Base-by-base conservation (phyloP, 2,797 vertebrate genomes). In the Aulostomus chinensis region DNA sequence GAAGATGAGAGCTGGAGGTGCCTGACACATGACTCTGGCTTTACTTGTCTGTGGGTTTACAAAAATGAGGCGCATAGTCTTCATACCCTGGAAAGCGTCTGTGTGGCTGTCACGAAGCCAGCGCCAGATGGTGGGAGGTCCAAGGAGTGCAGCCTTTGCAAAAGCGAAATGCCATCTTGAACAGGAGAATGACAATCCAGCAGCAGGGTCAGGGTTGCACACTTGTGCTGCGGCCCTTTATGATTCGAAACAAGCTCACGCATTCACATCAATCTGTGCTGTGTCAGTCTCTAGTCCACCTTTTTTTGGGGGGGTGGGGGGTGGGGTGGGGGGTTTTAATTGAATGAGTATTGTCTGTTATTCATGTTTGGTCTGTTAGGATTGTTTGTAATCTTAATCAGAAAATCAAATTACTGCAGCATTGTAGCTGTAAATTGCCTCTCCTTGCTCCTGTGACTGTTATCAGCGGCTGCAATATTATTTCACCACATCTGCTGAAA, bases 381-480 rank as follows among this genome's bases (percentile, higher is more conserved):
- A 85, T 81, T 86, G 82, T 86, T 81, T 56, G 72, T 75, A 78
- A 84, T 85, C 86, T 72, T 84, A 86, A 88, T 89, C 84, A 86
- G 54, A 85, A 89, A 89, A 91, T 89, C 83, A 61, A 88, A 90
- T 90, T 89, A 87, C 69, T 65, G 52, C 59, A 52, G 67, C 56
- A 85, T 90, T 90, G 86, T 88, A 51, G 72, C 73, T 78, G 66
- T 73, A 86, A 89, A 90, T 88, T 84, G 78, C 79, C 47, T 84
- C 67, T 82, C 82, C 88, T 84, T 81, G 61, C 72, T 67, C 45
- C 52, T 55, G 56, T 54, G 77, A 67, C 67, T 76, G 73, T 80
- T 82, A 84, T 86, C 70, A 32, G 58, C 29, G 10, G 34, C 58
- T 59, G 76, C 66, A 77, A 74, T 81, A 72, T 86, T 13, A 83